phyloP scores from a whole-genome alignment of 2,888 invertebrate genomes.

The Eumacrocentrus americanus region DNA sequence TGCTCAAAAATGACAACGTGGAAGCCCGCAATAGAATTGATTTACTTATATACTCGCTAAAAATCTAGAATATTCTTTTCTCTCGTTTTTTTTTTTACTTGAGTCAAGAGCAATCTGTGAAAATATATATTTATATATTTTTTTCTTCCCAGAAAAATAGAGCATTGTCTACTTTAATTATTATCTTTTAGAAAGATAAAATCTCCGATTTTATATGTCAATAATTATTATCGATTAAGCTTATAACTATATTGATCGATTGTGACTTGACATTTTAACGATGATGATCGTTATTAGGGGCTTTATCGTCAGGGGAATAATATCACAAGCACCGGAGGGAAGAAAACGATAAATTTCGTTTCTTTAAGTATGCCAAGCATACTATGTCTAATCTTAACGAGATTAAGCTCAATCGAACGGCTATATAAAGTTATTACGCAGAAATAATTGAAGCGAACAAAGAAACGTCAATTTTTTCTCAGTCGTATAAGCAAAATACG shows the following conservation, averaged over 20 bases:
- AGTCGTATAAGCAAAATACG: not conserved
- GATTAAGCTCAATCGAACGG: not conserved
- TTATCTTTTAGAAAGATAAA: too few relatives aligned
- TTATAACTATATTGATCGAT: not conserved
- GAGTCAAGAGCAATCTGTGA: slow-evolving; percentile 22
- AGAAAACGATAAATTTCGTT: not conserved
- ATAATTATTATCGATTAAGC: too few relatives aligned
- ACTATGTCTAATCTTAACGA: not conserved
- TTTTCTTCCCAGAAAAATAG: slow-evolving; percentile 11
- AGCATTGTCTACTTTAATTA: too few relatives aligned
- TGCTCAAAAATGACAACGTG: too few relatives aligned
- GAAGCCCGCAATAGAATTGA: not conserved
- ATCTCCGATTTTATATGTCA: too few relatives aligned
- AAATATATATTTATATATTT: slow-evolving; percentile 9
- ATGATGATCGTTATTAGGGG: not conserved
- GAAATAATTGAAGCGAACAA: not conserved
- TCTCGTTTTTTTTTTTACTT: too few relatives aligned
- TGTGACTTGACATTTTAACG: not conserved
- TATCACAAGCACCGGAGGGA: slow-evolving; percentile 15
- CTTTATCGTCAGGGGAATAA: too few relatives aligned
- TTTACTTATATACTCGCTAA: not conserved
- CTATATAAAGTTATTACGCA: not conserved
- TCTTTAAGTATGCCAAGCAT: not conserved
- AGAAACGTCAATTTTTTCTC: slow-evolving; percentile 1
- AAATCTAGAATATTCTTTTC: not conserved